These are phyloP conservation scores for Carapus acus DNA, from an alignment of 2,797 vertebrate genomes.

Conservation along the genomic window DNA sequence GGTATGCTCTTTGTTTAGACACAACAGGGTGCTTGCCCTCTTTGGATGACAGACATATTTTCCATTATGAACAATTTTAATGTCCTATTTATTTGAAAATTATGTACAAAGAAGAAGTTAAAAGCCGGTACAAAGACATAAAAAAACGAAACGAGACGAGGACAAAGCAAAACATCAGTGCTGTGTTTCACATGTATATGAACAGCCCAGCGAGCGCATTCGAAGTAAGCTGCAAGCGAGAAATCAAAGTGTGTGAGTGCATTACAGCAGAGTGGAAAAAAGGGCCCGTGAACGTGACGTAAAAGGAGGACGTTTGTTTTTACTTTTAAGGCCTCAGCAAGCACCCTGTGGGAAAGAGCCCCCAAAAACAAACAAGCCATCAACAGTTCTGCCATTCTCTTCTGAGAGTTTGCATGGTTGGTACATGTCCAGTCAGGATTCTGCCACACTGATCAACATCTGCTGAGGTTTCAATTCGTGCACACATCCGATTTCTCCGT, in stretches of 20 bases:
- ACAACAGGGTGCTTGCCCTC: constrained; percentile 54
- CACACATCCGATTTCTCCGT: constrained; percentile 6
- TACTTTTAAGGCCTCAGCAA: constrained; percentile 55
- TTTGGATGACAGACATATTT: constrained; percentile 42
- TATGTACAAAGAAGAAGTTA: constrained; percentile 39
- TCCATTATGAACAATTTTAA: constrained; percentile 30
- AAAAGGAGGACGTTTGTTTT: constrained; percentile 20
- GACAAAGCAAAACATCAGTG: constrained; percentile 26
- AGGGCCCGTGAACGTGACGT: constrained; percentile 16
- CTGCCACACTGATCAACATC: constrained; percentile 12
- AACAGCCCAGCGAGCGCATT: constrained; percentile 32
- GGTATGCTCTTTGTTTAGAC: constrained; percentile 27
- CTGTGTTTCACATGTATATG: constrained; percentile 29
- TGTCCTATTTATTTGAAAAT: constrained; percentile 27
- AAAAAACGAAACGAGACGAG: constrained; percentile 4
- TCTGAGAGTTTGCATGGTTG: constrained; percentile 29
- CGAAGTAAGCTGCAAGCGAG: constrained; percentile 39
- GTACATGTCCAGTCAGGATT: constrained; percentile 31
- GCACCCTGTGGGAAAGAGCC: constrained; percentile 53
- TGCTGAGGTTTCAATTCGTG: constrained; percentile 25
- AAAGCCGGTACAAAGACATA: constrained; percentile 31
- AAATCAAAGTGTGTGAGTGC: constrained; percentile 54
- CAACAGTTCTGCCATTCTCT: constrained; percentile 6
- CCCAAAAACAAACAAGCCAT: constrained; percentile 27
- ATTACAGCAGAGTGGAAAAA: constrained; percentile 13